Evolutionary conservation across 2,113 vertebrate genomes (phyloP), one percentile per base, ranked within the genome.

Genomic region (Callorhinus ursinus): DNA sequence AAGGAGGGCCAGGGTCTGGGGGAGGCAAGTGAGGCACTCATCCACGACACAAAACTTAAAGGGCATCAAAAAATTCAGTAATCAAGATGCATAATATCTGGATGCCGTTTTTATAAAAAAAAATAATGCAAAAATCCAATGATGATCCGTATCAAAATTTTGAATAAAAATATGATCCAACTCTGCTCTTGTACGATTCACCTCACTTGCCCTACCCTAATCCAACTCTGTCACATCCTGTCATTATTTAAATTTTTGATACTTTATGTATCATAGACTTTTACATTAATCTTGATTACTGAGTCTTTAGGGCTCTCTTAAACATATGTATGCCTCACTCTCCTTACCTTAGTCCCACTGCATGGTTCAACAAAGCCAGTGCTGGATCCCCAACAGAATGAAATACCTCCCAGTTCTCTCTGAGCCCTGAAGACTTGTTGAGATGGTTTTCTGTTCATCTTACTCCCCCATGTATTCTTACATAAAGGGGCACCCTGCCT

Each of bases 361-460:
- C 53, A 8, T 6, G 51, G 24, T 22, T 49, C 28, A 2, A 1
- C 28, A 28, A 8, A 55, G 26, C 15, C 1, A 11, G 21, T 0
- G 2, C 49, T 2, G 5, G 28, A 8, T 59, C 39, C 33, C 7
- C 0, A n/a, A 9, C 2, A 51, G 10, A 11, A 13, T 0, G 33
- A 42, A 28, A 33, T 15, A 9, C 46, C 12, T 26, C 36, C 13
- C 4, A 0, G 13, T 4, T 42, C 33, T 57, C n/a, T 71, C 59
- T 51, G 80, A 71, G 59, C 53, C 77, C 49, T 3, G 19, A 67
- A 55, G 0, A 31, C 16, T 1, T 4, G 33, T 18, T 22, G 4
- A 67, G 80, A 36, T 49, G 22, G 42, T 24, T 36, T 33, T 18
- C 42, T 46, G 16, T 51, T 21, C 33, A 10, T 5, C 92, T 67